Percentiles rank a stretch among this genome's conserved stretches.
These are phyloP conservation scores for Cephalopachus bancanus DNA, from an alignment of 2,797 vertebrate genomes.

Conservation along the genomic window DNA sequence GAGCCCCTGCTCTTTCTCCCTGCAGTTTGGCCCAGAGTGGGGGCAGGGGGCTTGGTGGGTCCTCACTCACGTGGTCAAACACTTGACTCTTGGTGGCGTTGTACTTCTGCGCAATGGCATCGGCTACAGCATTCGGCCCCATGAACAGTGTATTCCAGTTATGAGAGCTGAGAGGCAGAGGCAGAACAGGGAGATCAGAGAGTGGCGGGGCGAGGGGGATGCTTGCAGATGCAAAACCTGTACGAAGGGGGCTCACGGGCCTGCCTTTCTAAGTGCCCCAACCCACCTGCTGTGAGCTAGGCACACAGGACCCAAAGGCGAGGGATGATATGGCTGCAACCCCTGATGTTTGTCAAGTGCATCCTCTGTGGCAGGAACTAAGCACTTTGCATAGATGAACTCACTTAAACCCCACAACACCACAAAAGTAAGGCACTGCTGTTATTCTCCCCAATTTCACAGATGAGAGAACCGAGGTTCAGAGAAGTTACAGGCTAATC, in stretches of 20 bases:
- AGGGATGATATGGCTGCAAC: rapidly evolving
- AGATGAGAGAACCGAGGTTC: background rate
- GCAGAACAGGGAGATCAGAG: background rate
- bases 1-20: background rate
- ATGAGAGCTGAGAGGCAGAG: slow-evolving; percentile 92
- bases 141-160: slow-evolving; percentile 98
- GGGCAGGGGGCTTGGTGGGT: background rate
- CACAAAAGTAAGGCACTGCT: rapidly evolving
- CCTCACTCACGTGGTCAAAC: slow-evolving; percentile 94
- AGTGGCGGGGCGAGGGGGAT: rapidly evolving
- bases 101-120: slow-evolving; percentile 97
- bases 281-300: too few species aligned
- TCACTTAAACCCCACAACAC: rapidly evolving
- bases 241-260: rapidly evolving
- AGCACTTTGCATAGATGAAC: rapidly evolving
- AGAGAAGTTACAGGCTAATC: rapidly evolving
- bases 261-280: background rate
- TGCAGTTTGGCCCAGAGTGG: rapidly evolving
- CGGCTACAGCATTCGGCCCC: slow-evolving; percentile 96
- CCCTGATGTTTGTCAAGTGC: rapidly evolving
- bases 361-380: background rate
- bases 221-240: background rate
- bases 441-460: background rate
- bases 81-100: slow-evolving; percentile 97
- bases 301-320: rapidly evolving